phyloP scores from a whole-genome alignment of 2,113 vertebrate genomes.

The Myrmecophaga tridactyla region DNA sequence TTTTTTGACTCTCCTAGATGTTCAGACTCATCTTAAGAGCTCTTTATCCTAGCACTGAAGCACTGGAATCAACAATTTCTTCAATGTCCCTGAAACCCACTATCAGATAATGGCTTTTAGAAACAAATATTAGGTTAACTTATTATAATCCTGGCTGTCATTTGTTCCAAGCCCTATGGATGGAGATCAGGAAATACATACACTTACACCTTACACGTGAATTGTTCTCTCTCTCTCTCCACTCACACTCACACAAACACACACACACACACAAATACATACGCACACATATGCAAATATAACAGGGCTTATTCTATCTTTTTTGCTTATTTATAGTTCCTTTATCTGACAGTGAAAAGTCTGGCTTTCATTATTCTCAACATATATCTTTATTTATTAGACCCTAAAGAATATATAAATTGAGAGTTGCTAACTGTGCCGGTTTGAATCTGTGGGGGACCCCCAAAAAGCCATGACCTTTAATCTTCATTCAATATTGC shows the following conservation, averaged over 20 bases:
- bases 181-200: neutral
- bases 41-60: neutral
- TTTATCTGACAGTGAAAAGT: neutral
- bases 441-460: no score
- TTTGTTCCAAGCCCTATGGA: no score
- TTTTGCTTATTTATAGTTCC: neutral
- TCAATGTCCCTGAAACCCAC: neutral
- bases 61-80: neutral
- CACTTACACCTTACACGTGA: neutral
- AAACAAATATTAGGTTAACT: neutral
- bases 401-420: neutral
- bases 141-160: neutral
- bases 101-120: neutral
- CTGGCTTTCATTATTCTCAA: neutral
- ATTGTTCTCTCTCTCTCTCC: neutral
- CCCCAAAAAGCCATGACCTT: no score
- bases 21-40: neutral
- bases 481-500: no score
- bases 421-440: neutral
- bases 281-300: no score
- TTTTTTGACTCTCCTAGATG: neutral
- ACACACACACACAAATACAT: no score
- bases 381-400: neutral
- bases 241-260: neutral
- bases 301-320: neutral